Evolutionary conservation across 64 coral and sea anemone genomes (phyloP).

Genomic region (Actinia equina): DNA sequence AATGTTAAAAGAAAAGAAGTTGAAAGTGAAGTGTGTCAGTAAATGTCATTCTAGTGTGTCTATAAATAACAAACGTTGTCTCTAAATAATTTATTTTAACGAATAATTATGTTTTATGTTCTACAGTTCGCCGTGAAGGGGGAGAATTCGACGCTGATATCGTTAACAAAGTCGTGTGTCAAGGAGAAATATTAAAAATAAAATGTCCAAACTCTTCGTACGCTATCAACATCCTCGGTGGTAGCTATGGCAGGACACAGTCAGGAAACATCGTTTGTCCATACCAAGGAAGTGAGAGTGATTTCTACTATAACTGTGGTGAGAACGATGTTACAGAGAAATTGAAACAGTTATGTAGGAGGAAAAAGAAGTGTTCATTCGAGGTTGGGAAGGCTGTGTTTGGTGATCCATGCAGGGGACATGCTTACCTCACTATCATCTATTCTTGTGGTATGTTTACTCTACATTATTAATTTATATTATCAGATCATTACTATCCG

Average conservation of each 20-base stretch:
- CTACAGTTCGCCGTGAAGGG: not conserved
- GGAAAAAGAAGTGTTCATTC: conserved; percentile 20
- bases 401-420: conserved; percentile 3
- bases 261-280: conserved; percentile 34
- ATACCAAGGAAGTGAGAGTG: conserved; percentile 19
- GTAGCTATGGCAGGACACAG: conserved; percentile 31
- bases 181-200: conserved; percentile 16
- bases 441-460: conserved; percentile 46
- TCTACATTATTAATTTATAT: not conserved
- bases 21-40: not conserved
- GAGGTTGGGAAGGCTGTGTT: conserved; percentile 7
- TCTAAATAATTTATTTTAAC: not conserved
- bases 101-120: not conserved
- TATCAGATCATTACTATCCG: not conserved
- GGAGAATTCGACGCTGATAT: not conserved
- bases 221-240: conserved; percentile 10
- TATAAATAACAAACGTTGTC: not conserved
- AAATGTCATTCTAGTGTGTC: not conserved
- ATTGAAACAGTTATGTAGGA: conserved; percentile 8
- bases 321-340: conserved; percentile 25
- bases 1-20: not conserved
- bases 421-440: conserved; percentile 30
- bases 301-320: conserved; percentile 36
- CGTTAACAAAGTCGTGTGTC: conserved; percentile 3
- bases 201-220: conserved; percentile 16